Evolutionary conservation across 2,888 invertebrate genomes (phyloP).

Genomic region (Dromius quadrimaculatus): DNA sequence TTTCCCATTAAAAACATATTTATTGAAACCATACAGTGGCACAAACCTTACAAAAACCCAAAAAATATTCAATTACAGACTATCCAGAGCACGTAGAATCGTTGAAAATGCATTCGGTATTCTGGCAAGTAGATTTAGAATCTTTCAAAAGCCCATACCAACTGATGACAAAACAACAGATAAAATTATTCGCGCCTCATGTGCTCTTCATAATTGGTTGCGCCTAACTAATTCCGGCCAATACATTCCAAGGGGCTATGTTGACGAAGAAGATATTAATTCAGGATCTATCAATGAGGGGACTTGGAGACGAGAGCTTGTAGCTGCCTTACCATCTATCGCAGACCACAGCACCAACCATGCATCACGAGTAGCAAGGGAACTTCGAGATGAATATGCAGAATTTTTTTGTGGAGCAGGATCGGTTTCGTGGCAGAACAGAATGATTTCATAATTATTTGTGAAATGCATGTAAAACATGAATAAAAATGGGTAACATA

Average conservation of each 20-base stretch:
- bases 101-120: conserved; percentile 56
- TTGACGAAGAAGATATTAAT: conserved; percentile 52
- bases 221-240: conserved; percentile 42
- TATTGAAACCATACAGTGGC: conserved; percentile 45
- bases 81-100: conserved; percentile 53
- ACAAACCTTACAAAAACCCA: conserved; percentile 46
- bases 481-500: too few species aligned
- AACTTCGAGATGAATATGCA: too few species aligned
- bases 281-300: conserved; percentile 19
- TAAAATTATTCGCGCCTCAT: conserved; percentile 53
- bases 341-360: too few species aligned
- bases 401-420: too few species aligned
- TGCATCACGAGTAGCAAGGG: too few species aligned
- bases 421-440: too few species aligned
- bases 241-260: conserved; percentile 49
- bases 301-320: too few species aligned
- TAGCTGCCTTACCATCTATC: too few species aligned
- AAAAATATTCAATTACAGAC: conserved; percentile 55
- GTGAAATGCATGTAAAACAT: too few species aligned
- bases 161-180: conserved; percentile 35
- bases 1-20: conserved; percentile 51
- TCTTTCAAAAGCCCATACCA: conserved; percentile 46
- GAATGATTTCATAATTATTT: too few species aligned
- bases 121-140: conserved; percentile 53
- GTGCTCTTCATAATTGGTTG: conserved; percentile 56